phyloP scores from a whole-genome alignment of 2,888 invertebrate genomes.

The Apoda limacodes region DNA sequence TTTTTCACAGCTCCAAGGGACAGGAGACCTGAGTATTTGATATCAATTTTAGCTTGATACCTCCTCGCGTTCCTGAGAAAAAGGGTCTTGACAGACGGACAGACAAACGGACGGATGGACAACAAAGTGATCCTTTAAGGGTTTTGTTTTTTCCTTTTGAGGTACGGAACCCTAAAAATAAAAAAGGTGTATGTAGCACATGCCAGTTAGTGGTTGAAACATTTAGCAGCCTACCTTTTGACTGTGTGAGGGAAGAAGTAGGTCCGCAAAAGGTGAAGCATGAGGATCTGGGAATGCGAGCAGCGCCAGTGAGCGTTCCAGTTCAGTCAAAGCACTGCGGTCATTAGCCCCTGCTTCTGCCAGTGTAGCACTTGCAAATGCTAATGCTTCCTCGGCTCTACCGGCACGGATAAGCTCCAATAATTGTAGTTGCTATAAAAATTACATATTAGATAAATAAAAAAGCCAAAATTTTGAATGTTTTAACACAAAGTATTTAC shows the following conservation, averaged over 20 bases:
- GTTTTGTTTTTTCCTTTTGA: too few relatives aligned
- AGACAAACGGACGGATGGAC: too few relatives aligned
- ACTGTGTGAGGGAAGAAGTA: constrained; percentile 92
- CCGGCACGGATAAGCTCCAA: constrained; percentile 89
- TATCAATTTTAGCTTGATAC: too few relatives aligned
- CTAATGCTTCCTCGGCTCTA: constrained; percentile 87
- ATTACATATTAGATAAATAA: too few relatives aligned
- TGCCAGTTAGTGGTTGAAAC: too few relatives aligned
- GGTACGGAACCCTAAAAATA: background rate
- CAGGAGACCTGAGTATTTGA: too few relatives aligned
- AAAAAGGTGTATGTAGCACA: background rate
- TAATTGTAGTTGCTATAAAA: constrained; percentile 84
- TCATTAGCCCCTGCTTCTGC: constrained; percentile 91
- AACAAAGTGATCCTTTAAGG: too few relatives aligned
- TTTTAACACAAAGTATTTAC: background rate
- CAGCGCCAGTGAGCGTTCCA: constrained; percentile 94
- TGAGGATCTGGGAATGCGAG: constrained; percentile 97
- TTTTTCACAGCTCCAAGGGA: too few relatives aligned
- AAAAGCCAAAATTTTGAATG: background rate
- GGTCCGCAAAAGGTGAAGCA: constrained; percentile 93
- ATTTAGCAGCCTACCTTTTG: constrained; percentile 77
- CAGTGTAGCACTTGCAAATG: constrained; percentile 90
- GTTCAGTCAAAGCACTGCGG: constrained; percentile 77
- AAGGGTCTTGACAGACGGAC: too few relatives aligned
- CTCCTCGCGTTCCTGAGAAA: too few relatives aligned